Conservation (phyloP, 2,113 vertebrate genomes). For the Anser brachyrhynchus region DNA sequence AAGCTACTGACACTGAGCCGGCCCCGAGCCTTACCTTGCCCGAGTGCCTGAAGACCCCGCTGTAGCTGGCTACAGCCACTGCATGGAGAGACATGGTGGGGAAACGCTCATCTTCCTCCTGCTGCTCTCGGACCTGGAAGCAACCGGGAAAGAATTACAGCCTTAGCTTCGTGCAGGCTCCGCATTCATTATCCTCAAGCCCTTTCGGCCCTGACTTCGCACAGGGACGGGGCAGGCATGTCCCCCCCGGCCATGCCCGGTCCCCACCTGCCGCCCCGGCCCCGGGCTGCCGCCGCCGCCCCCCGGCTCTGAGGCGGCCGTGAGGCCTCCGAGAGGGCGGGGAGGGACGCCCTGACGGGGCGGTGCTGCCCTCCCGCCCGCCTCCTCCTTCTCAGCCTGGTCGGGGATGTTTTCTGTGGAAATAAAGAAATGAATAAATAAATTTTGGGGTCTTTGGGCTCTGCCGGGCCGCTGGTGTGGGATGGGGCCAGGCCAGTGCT, state of each 20-base stretch:
- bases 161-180: not conserved
- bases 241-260: too few species aligned
- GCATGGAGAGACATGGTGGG: slow-evolving; percentile 19
- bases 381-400: too few species aligned
- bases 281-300: accelerated
- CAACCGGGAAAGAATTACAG: not conserved
- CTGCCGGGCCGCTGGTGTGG: too few species aligned
- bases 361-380: not conserved
- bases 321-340: not conserved
- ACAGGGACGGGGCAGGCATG: too few species aligned
- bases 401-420: not conserved
- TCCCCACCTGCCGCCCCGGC: too few species aligned
- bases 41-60: slow-evolving; percentile 15
- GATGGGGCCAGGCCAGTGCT: too few species aligned
- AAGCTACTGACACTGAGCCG: not conserved
- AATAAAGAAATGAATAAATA: not conserved
- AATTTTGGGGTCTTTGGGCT: not conserved
- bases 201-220: too few species aligned
- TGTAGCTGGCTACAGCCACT: not conserved
- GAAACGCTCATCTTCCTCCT: not conserved
- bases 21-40: not conserved
- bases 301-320: accelerated
- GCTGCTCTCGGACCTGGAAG: not conserved
- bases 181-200: too few species aligned
- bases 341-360: accelerated